These are phyloP conservation scores for Drosophila nannoptera DNA, from an alignment of 1,140 invertebrate species.

Conservation along the genomic window DNA sequence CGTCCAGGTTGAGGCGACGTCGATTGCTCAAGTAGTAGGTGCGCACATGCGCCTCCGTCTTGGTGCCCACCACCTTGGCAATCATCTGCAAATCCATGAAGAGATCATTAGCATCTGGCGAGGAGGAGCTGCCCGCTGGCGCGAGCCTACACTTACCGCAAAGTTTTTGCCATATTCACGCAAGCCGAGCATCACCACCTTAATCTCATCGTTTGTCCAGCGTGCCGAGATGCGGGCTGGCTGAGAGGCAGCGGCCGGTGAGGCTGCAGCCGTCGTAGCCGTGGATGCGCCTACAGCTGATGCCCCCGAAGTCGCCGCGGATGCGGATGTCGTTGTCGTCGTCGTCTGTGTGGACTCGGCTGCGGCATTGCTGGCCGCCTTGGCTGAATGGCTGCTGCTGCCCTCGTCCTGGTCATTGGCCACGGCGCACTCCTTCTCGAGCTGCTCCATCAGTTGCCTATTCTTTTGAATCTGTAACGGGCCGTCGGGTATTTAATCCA, in stretches of 20 bases:
- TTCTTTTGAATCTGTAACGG: constrained; percentile 92
- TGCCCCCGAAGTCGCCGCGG: constrained; percentile 80
- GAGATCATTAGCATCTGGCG: neutral
- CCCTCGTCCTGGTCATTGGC: constrained; percentile 36
- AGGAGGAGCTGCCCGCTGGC: neutral
- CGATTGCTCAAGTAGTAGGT: constrained; percentile 95
- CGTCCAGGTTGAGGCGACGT: constrained; percentile 93
- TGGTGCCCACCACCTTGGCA: constrained; percentile 96
- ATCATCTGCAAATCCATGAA: constrained; percentile 82
- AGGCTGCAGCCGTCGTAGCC: neutral
- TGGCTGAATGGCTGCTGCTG: too few species aligned
- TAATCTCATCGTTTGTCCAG: constrained; percentile 95
- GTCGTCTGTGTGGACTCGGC: neutral
- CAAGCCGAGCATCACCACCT: constrained; percentile 94
- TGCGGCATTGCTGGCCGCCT: constrained; percentile 76
- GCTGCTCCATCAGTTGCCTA: constrained; percentile 94
- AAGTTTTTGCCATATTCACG: constrained; percentile 97
- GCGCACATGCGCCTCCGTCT: constrained; percentile 94
- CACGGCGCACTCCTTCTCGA: constrained; percentile 81
- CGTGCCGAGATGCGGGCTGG: constrained; percentile 88
- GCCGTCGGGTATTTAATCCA: constrained; percentile 56
- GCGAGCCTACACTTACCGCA: constrained; percentile 79
- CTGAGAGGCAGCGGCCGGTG: constrained; percentile 20
- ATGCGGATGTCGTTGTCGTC: neutral
- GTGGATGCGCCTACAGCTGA: constrained; percentile 63